These are phyloP conservation scores for Eupithecia vulgata DNA, from an alignment of 2,888 invertebrate species.

Conservation along the genomic window DNA sequence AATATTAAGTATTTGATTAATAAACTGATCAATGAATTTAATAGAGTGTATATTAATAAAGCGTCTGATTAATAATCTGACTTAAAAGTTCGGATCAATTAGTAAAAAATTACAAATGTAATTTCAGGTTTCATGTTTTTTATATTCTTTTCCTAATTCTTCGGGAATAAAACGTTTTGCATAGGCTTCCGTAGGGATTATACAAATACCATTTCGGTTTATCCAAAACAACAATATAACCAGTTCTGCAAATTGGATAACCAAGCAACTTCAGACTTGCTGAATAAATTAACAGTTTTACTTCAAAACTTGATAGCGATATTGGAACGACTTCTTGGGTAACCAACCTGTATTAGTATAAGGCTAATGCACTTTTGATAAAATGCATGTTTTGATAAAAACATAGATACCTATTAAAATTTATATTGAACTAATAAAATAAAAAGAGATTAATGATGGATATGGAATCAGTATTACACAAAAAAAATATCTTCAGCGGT, in stretches of 20 bases:
- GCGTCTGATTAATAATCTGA: background rate
- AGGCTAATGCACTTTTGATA: background rate
- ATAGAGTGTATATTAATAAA: no score
- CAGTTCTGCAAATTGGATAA: constrained; percentile 42
- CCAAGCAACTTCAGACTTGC: constrained; percentile 32
- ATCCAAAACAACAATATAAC: constrained; percentile 35
- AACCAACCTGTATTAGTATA: constrained; percentile 34
- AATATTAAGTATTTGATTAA: no score
- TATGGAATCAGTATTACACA: no score
- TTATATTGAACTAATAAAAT: background rate
- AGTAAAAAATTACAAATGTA: background rate
- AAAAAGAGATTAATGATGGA: no score
- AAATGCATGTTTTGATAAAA: background rate
- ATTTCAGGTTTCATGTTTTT: background rate
- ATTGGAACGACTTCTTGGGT: constrained; percentile 44
- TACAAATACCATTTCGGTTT: constrained; percentile 16
- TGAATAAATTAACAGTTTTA: constrained; percentile 44
- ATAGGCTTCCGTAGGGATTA: constrained; percentile 6
- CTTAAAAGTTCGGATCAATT: background rate
- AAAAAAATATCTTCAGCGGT: background rate
- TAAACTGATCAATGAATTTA: no score
- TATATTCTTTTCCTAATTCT: background rate
- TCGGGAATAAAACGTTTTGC: background rate
- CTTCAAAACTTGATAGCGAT: constrained; percentile 44
- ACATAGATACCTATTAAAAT: background rate